phyloP scores from a whole-genome alignment of 2,888 invertebrate species.

The Xestoiulus laeticollis region DNA sequence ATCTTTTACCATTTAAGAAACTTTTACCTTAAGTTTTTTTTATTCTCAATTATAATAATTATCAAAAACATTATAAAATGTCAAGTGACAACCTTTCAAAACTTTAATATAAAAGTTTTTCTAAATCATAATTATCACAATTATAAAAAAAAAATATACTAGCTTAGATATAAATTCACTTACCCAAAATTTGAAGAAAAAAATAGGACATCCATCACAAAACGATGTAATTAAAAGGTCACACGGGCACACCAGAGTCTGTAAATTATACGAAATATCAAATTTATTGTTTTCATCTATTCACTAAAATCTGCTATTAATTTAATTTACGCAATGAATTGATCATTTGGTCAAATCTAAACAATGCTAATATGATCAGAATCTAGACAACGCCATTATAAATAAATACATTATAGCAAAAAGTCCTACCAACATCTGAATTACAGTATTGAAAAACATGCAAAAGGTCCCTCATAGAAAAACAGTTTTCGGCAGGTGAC shows the following conservation, averaged over 20 bases:
- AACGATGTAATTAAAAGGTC: neutral
- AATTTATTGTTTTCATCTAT: neutral
- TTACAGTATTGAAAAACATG: neutral
- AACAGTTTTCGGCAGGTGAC: neutral
- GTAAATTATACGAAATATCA: slow-evolving; percentile 28
- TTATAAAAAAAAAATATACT: no score
- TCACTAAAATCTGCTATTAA: slow-evolving; percentile 8
- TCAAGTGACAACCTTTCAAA: neutral
- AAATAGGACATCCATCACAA: no score
- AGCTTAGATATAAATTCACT: no score
- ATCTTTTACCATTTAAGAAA: no score
- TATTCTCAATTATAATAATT: no score
- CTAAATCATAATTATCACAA: no score
- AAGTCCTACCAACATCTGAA: neutral
- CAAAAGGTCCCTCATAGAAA: neutral
- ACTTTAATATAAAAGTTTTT: no score
- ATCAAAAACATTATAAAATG: no score
- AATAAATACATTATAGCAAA: neutral
- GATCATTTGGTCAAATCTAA: neutral
- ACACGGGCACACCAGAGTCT: neutral
- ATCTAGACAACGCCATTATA: neutral
- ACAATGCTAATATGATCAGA: slow-evolving; percentile 1
- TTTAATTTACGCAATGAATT: neutral
- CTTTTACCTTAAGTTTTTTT: no score
- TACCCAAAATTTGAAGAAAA: no score